These are phyloP conservation scores for Oophaga pumilio DNA, from an alignment of 2,113 vertebrate genomes.

Conservation along the genomic window DNA sequence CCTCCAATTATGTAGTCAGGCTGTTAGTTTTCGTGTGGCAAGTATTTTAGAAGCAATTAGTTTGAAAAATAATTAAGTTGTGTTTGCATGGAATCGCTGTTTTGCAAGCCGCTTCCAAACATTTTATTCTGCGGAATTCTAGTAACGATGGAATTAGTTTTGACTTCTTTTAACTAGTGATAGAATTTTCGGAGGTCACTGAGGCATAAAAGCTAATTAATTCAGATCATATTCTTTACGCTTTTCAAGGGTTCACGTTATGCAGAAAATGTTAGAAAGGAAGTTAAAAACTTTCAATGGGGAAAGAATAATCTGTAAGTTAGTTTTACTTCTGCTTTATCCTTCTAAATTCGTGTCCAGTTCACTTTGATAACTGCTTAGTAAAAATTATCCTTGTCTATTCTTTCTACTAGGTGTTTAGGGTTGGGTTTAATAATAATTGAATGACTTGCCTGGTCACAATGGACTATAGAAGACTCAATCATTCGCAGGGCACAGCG, in stretches of 20 bases:
- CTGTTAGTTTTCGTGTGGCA: constrained; percentile 47
- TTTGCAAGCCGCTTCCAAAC: constrained; percentile 22
- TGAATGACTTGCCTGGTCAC: not conserved
- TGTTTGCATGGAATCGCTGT: constrained; percentile 2
- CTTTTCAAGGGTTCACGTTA: not conserved
- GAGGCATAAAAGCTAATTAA: not conserved
- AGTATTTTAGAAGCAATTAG: constrained; percentile 55
- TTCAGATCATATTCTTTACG: not conserved
- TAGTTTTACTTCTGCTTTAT: not conserved
- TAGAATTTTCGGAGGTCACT: not conserved
- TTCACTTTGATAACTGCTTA: not conserved
- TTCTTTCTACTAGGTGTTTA: not conserved
- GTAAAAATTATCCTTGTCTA: not conserved
- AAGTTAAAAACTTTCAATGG: not conserved
- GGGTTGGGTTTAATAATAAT: not conserved
- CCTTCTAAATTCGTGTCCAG: not conserved
- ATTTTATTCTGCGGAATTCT: constrained; percentile 3
- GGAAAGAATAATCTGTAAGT: not conserved
- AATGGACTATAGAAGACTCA: not conserved
- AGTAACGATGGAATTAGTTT: not conserved
- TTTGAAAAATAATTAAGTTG: constrained; percentile 54
- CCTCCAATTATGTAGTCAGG: constrained; percentile 57
- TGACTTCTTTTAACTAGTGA: not conserved
- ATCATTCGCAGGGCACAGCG: not conserved
- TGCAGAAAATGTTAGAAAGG: not conserved